Evolutionary conservation across 2,113 vertebrate genomes (phyloP).

Genomic region (Apodemus speciosus): DNA sequence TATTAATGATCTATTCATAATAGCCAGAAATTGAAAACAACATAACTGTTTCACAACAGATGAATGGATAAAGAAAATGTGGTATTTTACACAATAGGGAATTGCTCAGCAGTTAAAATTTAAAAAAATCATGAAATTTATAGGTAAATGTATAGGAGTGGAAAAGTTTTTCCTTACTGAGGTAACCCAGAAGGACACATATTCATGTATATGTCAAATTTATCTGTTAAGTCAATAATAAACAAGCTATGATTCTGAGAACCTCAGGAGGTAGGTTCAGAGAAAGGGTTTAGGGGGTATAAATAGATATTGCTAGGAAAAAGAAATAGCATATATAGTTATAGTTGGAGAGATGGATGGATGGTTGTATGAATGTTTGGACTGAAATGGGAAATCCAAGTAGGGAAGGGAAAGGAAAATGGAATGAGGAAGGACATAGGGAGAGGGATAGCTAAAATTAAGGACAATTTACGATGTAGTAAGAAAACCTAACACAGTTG

Average conservation of each 20-base stretch:
- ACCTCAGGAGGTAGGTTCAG: neutral
- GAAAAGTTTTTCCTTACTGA: neutral
- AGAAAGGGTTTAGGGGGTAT: neutral
- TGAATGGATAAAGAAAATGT: neutral
- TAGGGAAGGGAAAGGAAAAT: neutral
- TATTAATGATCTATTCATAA: neutral
- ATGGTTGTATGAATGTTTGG: neutral
- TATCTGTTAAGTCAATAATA: neutral
- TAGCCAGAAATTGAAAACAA: neutral
- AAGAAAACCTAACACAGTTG: neutral
- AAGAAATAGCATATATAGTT: neutral
- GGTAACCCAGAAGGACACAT: neutral
- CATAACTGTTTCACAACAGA: neutral
- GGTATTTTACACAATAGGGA: neutral
- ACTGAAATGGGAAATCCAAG: neutral
- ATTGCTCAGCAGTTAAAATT: neutral
- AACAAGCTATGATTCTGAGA: neutral
- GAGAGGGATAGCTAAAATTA: neutral
- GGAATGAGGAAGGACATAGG: neutral
- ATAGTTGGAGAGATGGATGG: neutral
- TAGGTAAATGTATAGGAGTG: neutral
- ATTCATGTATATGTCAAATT: neutral
- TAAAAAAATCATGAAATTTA: neutral
- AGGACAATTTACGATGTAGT: neutral
- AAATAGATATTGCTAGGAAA: neutral